Base-by-base conservation (phyloP, 2,113 vertebrate species). In the Panthera leo region DNA sequence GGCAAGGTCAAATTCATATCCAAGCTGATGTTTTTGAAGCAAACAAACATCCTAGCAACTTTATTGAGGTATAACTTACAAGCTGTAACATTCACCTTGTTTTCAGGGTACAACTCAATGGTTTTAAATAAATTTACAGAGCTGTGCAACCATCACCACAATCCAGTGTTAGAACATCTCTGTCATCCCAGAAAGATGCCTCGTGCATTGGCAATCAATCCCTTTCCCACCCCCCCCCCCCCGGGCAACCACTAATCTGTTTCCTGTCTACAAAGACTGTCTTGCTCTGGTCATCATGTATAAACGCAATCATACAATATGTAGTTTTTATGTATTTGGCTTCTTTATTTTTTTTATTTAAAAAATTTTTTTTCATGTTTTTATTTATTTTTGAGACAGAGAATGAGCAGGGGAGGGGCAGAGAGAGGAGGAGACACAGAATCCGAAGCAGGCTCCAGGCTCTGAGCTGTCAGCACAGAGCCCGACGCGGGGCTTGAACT, bases 401-500 rank as follows among this genome's bases (percentile, higher is more conserved):
- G 45, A 45, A 45, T 45, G 45, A 45, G 45, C 45, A 45, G 45
- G 45, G 45, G 45, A 45, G 45, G 45, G 45, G 45, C 45, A 45
- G 45, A 45, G 45, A 45, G 45, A 45, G 45, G 45, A 45, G 45
- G 45, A 45, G 1, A 8, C 45, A 45, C 45, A 45, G 45, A 45
- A 45, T 45, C 45, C 0, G 1, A 45, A 45, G 45, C 45, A 45
- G 45, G 45, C 45, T 45, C 45, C 8, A 45, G 45, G 45, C 45
- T 45, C 45, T 45, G 45, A 45, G 45, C 45, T 45, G 45, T 9
- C 45, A 45, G 45, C 45, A 45, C 45, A 45, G 45, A 45, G 45
- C 45, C 45, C 8, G 45, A 45, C 8, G 0, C 0, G 8, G 45
- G 45, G 45, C 45, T 45, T 0, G 1, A 45, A 45, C 45, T 9